Percentiles rank a stretch among this genome's conserved stretches.
Evolutionary conservation across 2,113 vertebrate species (phyloP).

Genomic region (Todiramphus saurophagus): DNA sequence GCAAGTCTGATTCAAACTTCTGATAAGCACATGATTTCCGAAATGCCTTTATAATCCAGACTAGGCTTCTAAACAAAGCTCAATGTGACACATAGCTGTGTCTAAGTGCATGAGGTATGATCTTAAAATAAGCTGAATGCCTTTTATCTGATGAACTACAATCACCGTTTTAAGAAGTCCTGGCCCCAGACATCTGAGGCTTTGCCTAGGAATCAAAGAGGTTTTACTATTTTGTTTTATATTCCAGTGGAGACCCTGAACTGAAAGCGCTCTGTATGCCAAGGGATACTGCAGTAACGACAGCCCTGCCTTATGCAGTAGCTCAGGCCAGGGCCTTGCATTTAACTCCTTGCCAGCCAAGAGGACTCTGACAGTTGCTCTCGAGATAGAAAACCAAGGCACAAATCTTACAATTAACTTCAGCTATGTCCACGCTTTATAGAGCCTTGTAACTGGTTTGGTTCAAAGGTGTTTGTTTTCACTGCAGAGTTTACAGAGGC

Average conservation of each 20-base stretch:
- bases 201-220: constrained; percentile 4
- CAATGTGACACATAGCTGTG: constrained; percentile 24
- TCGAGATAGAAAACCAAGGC: background rate
- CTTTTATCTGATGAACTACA: background rate
- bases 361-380: background rate
- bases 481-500: constrained; percentile 22
- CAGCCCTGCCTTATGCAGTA: constrained; percentile 8
- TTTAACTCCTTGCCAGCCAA: constrained; percentile 37
- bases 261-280: background rate
- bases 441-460: background rate
- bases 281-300: background rate
- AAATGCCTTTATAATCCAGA: constrained; percentile 29
- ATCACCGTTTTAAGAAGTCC: background rate
- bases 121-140: constrained; percentile 37
- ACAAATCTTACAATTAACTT: constrained; percentile 4
- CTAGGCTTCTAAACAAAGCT: constrained; percentile 29
- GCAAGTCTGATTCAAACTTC: constrained; percentile 45
- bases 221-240: background rate
- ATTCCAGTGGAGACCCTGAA: background rate
- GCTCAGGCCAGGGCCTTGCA: background rate
- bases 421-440: background rate
- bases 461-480: constrained; percentile 56
- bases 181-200: background rate
- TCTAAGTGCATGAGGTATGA: background rate
- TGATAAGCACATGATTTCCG: background rate